Base-by-base conservation (phyloP, 2,888 invertebrate genomes). In the Caenorhabditis wallacei region DNA sequence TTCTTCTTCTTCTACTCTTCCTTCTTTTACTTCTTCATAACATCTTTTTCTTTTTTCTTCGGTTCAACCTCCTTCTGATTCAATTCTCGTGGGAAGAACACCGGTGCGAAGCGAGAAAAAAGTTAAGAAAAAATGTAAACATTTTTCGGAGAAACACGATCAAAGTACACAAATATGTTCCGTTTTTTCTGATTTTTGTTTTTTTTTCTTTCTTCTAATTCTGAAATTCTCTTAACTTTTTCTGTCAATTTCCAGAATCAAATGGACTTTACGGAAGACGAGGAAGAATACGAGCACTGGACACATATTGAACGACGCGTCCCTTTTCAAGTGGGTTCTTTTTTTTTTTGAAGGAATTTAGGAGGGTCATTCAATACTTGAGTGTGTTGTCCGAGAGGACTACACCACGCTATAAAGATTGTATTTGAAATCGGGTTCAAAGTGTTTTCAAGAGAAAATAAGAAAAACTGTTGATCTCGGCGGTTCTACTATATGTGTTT, bases 231-330 rank as follows among this genome's bases (percentile, higher is more conserved):
- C 37, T 7, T 7, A 37, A 37, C 37, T 37, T 37, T 10, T 37
- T 37, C 4, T 37, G 37, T 7, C 37, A 24, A 64, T 64, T 11
- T 20, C n/a, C 57, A 70, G 30, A 30, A 22, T 59, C 56, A 46
- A 30, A 79, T 79, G 79, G 71, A 79, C 40, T 66, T 79, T 22
- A 35, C 71, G 26, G 71, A 71, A 57, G 71, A 66, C 53, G 53
- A 53, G 1, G 57, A 57, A 2, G 68, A 51, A 26, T 80, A 80
- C 63, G 63, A 74, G 18, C 53, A 69, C 13, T 80, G 80, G 80
- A 72, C 72, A 59, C 68, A 74, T 18, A 80, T 80, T 30, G 80
- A 80, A 22, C 18, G 80, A 26, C 51, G 68, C 8, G 74, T 80
- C 10, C 80, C 80, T 2, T 80, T 80, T 59, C 78, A 83, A 46